Percentiles rank a stretch among this genome's conserved stretches.
Conservation (phyloP, 2,888 invertebrate genomes). For the Agriopis marginaria region DNA sequence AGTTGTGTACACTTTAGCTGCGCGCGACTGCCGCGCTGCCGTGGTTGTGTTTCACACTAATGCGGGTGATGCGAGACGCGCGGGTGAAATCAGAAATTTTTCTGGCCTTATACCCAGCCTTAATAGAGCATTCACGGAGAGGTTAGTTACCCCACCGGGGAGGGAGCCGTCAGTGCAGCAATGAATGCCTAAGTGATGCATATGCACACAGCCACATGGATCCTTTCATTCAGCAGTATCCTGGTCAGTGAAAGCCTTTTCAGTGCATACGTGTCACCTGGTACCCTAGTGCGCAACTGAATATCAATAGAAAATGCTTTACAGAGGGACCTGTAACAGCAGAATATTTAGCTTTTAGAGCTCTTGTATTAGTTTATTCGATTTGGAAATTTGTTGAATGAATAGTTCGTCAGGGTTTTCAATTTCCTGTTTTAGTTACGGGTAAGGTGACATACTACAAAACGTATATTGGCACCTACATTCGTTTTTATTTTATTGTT, state of each 20-base stretch:
- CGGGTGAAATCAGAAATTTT: no score
- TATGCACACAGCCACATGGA: constrained; percentile 66
- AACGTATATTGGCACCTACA: no score
- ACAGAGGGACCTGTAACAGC: background rate
- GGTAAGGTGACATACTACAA: no score
- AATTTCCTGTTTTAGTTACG: constrained; percentile 1
- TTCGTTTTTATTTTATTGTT: background rate
- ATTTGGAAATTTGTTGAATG: background rate
- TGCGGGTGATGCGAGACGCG: no score
- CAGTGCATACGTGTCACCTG: constrained; percentile 74
- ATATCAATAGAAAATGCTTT: constrained; percentile 19
- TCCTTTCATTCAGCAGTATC: constrained; percentile 70
- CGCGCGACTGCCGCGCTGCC: no score
- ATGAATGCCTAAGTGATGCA: constrained; percentile 77
- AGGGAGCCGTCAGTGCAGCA: constrained; percentile 62
- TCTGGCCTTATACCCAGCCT: no score
- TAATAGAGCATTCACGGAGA: constrained; percentile 55
- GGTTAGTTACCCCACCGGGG: constrained; percentile 75
- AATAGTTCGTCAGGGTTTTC: background rate
- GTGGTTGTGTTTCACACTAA: no score
- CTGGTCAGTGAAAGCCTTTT: constrained; percentile 74
- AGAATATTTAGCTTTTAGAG: background rate
- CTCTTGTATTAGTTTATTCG: constrained; percentile 9
- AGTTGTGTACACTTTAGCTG: no score
- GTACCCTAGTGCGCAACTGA: constrained; percentile 66